Evolutionary conservation across 2,113 vertebrate genomes (phyloP), one percentile per base, ranked within the genome.

Genomic region (Poeciliopsis prolifica): DNA sequence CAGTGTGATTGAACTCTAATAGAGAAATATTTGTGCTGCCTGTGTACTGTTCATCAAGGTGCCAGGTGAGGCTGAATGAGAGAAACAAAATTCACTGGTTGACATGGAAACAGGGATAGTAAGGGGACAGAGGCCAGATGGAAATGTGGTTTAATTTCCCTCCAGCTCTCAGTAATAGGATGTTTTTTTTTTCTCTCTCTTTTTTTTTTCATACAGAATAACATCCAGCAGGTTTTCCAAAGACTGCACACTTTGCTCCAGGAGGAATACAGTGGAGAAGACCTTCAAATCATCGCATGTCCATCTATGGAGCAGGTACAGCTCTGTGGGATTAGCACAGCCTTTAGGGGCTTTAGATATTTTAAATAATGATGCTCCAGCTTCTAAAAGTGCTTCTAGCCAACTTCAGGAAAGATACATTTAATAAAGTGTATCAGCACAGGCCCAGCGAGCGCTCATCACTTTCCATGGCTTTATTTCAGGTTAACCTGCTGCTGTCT

Each of bases 181-280:
- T 90, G 31, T 69, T 79, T 84, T 70, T 73, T 77, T 75, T 58
- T 65, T 68, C 75, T 76, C 48, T 72, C 28, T 28, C 30, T 31
- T 79, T 60, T 70, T 67, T 44, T 66, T 44, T 75, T 78, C 61
- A 67, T 68, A 77, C 89, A 99, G 98, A 98, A 95, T 92, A 99
- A 99, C 83, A 95, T 99, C 91, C 98, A 99, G 93, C 97, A 98
- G 88, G 93, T 95, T 76, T 99, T 99, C 93, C 97, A 97, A 94
- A 97, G 95, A 89, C 93, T 99, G 64, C 97, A 97, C 11, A 78
- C 94, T 67, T 86, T 97, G 81, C 92, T 99, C 80, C 97, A 97
- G 90, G 98, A 98, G 86, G 97, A 99, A 82, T 99, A 97, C 89
- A 96, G 92, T 77, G 92, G 95, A 63, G 97, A 99, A 84, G 98